Conservation (phyloP, 2,797 vertebrate species). For the Sebastes steindachneri region DNA sequence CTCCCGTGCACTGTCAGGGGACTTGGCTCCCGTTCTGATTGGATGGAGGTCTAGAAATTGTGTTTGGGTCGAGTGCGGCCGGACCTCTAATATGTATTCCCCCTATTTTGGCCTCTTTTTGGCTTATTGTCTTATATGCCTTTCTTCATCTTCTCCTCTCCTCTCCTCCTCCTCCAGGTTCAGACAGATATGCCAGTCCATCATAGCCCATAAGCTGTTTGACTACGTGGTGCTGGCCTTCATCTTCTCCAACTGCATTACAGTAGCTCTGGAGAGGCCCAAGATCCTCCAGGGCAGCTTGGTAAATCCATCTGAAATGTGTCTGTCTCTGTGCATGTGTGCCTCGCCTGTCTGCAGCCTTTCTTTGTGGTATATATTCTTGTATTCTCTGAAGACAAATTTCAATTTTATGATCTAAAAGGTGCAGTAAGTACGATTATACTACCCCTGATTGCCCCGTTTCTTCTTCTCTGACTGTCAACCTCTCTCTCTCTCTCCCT, state of each 20-base stretch:
- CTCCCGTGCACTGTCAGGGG: slow-evolving; percentile 11
- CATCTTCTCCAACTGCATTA: slow-evolving; percentile 99
- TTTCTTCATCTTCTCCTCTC: not conserved
- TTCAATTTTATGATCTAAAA: slow-evolving; percentile 30
- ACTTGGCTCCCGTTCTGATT: slow-evolving; percentile 7
- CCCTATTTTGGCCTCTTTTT: not conserved
- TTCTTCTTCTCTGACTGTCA: slow-evolving; percentile 29
- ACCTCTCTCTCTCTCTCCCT: not conserved
- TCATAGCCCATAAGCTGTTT: slow-evolving; percentile 96
- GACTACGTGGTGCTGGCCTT: slow-evolving; percentile 95
- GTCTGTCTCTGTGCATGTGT: not conserved
- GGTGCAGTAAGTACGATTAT: slow-evolving; percentile 35
- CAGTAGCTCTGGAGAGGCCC: slow-evolving; percentile 95
- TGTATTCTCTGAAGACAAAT: slow-evolving; percentile 20
- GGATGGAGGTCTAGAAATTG: slow-evolving; percentile 3
- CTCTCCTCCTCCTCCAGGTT: slow-evolving; percentile 82
- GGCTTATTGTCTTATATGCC: not conserved
- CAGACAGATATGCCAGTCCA: slow-evolving; percentile 92
- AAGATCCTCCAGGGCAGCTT: slow-evolving; percentile 93
- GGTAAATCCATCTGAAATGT: slow-evolving; percentile 76
- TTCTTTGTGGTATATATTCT: not conserved
- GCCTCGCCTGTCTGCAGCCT: not conserved
- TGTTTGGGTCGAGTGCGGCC: not conserved
- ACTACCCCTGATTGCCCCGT: slow-evolving; percentile 35
- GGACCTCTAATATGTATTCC: not conserved